A percentile compares a stretch with the other conserved stretches of the same genome.
Conservation (phyloP, 2,113 vertebrate genomes). For the Pao palembangensis region DNA sequence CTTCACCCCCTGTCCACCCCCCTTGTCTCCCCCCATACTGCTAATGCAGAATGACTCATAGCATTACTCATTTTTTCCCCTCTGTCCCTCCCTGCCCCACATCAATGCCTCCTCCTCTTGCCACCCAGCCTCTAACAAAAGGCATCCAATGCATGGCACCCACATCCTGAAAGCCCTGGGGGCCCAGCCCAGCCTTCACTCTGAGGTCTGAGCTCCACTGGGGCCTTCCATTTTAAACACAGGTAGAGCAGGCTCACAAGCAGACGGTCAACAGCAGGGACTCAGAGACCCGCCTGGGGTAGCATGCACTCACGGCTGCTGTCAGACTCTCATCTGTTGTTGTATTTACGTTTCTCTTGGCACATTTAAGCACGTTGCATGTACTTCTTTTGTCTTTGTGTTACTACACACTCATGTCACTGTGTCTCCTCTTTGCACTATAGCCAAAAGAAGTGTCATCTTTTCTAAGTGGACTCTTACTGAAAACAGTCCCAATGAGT, state of each 20-base stretch:
- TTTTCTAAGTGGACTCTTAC: neutral
- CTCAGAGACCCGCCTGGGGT: conserved; percentile 55
- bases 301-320: conserved; percentile 52
- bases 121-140: conserved; percentile 77
- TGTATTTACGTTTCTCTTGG: conserved; percentile 15
- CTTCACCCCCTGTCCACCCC: conserved; percentile 51
- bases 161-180: conserved; percentile 74
- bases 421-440: neutral
- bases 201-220: conserved; percentile 48
- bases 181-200: conserved; percentile 53
- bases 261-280: conserved; percentile 70
- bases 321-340: conserved; percentile 59
- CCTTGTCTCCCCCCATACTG: conserved; percentile 67
- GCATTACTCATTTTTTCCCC: conserved; percentile 86
- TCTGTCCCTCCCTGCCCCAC: conserved; percentile 1
- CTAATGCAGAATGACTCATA: conserved; percentile 98
- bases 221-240: conserved; percentile 68
- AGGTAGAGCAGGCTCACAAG: conserved; percentile 72
- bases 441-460: neutral
- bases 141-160: conserved; percentile 77
- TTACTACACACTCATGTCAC: no score
- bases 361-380: no score
- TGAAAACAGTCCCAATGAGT: neutral
- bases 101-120: conserved; percentile 59
- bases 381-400: no score